These are phyloP conservation scores for Schizopygopsis malacanthus DNA, from an alignment of 2,797 vertebrate species.

Conservation along the genomic window DNA sequence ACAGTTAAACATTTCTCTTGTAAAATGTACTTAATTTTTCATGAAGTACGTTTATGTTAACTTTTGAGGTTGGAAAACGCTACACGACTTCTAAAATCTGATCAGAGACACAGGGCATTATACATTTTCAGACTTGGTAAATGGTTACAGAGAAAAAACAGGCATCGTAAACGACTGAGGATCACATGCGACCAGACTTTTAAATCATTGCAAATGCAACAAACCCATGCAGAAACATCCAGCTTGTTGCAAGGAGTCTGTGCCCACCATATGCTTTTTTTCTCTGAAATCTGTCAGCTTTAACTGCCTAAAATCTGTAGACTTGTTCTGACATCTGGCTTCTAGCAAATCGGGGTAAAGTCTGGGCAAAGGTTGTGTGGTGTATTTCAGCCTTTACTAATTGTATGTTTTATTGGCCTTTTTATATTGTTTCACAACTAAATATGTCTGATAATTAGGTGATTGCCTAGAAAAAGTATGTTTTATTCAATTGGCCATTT, in stretches of 20 bases:
- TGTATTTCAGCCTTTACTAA: not conserved
- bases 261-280: not conserved
- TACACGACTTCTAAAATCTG: not conserved
- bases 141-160: too few species aligned
- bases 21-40: not conserved
- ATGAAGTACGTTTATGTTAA: too few species aligned
- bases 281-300: not conserved
- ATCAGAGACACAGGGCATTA: not conserved
- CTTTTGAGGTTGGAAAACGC: not conserved
- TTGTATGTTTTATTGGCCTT: not conserved
- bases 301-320: too few species aligned
- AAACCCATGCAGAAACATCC: not conserved
- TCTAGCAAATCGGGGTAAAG: too few species aligned
- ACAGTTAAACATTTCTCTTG: not conserved
- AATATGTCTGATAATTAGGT: not conserved
- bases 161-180: too few species aligned
- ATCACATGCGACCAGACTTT: too few species aligned
- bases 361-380: not conserved
- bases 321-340: not conserved
- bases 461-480: too few species aligned
- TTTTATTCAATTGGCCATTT: too few species aligned
- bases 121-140: too few species aligned
- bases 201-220: too few species aligned
- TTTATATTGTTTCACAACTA: not conserved
- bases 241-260: not conserved